A percentile compares a stretch with the other conserved stretches of the same genome.
These are phyloP conservation scores for Telenomus remus DNA, from an alignment of 1,140 invertebrate genomes.

Conservation along the genomic window DNA sequence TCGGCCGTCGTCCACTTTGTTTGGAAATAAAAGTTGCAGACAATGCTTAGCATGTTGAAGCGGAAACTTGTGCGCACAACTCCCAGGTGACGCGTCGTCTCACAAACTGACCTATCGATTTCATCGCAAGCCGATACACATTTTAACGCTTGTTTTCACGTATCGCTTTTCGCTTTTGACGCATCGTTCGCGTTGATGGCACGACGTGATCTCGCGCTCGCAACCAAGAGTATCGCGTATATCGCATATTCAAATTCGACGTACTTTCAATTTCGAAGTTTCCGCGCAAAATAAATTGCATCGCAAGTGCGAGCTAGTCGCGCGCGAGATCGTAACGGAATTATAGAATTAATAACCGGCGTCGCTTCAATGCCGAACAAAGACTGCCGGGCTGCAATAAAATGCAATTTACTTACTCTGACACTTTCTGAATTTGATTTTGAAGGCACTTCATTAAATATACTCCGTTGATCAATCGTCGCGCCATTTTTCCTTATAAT, in stretches of 20 bases:
- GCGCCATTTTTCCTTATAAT: too few relatives aligned
- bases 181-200: neutral
- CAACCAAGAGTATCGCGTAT: neutral
- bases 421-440: conserved; percentile 26
- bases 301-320: neutral
- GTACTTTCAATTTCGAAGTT: conserved; percentile 1
- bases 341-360: conserved; percentile 13
- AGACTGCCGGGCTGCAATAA: conserved; percentile 3
- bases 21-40: conserved; percentile 49
- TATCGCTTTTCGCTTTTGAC: neutral
- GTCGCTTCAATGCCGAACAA: conserved; percentile 14
- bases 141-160: conserved; percentile 32
- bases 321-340: neutral
- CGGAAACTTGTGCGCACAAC: conserved; percentile 29
- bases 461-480: too few relatives aligned
- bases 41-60: conserved; percentile 32
- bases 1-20: conserved; percentile 34
- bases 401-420: conserved; percentile 12
- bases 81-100: conserved; percentile 11
- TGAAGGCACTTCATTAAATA: too few relatives aligned
- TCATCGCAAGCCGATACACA: conserved; percentile 21
- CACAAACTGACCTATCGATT: conserved; percentile 29
- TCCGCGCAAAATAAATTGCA: conserved; percentile 11
- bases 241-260: conserved; percentile 4
- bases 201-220: too few relatives aligned